A percentile compares a stretch with the other conserved stretches of the same genome.
phyloP scores from a whole-genome alignment of 2,797 vertebrate species.

The Smutsia gigantea region DNA sequence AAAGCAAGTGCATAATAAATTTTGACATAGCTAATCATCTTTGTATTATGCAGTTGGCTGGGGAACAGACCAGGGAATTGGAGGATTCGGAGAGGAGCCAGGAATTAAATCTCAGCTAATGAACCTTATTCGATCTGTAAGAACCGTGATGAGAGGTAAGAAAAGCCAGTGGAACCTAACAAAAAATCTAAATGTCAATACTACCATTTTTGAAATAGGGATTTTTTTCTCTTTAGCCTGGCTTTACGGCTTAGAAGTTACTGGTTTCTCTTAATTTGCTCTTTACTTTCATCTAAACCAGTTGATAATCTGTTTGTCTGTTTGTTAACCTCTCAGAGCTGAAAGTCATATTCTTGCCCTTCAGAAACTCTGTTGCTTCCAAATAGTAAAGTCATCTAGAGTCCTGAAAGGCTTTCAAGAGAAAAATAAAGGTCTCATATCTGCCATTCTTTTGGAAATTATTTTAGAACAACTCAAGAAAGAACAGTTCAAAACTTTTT shows the following conservation, averaged over 20 bases:
- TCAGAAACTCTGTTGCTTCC: constrained; percentile 9
- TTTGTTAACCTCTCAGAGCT: background rate
- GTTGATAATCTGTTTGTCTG: background rate
- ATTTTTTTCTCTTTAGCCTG: background rate
- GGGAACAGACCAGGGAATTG: constrained; percentile 94
- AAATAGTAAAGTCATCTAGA: background rate
- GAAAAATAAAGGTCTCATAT: background rate
- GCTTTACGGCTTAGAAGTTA: constrained; percentile 30
- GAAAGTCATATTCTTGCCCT: background rate
- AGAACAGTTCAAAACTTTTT: constrained; percentile 14
- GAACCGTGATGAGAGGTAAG: constrained; percentile 97
- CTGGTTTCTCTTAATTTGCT: background rate
- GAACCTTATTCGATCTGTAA: constrained; percentile 95
- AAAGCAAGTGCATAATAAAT: background rate
- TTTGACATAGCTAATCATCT: constrained; percentile 54
- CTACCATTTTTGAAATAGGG: background rate
- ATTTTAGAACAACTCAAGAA: constrained; percentile 10
- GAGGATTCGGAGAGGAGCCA: constrained; percentile 97
- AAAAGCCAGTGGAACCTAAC: background rate
- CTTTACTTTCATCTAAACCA: background rate
- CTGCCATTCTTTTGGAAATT: constrained; percentile 32
- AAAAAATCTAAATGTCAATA: background rate
- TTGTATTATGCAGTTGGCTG: constrained; percentile 91
- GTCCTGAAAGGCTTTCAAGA: background rate
- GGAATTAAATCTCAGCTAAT: constrained; percentile 95